Base-by-base conservation (phyloP, 2,888 invertebrate species). In the Sarcophaga subvicina region DNA sequence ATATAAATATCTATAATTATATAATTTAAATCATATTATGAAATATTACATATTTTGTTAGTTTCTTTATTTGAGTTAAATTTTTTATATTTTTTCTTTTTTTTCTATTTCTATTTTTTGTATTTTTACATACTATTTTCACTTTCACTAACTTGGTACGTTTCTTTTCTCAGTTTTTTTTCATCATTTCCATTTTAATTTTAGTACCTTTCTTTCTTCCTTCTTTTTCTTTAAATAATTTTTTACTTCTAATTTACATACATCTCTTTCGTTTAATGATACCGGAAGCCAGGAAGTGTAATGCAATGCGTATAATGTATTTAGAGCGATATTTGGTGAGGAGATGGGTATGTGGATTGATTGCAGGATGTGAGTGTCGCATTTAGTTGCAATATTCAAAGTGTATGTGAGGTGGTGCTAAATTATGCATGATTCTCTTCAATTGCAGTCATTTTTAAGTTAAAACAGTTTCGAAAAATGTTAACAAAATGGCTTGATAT, bases 391-490 rank as follows among this genome's bases (percentile, higher is more conserved):
- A 37, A 37, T 37, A 37, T 37, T 37, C 37, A 37, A 37, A 37
- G 8, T 37, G 37, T 10, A 37, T 37, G 27, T 66, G 59, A 14
- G 71, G 59, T 79, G 73, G 59, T 73, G 77, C 59, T 78, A 70
- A 72, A 82, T 45, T 62, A 49, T 77, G 37, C 17, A 63, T 71
- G 59, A 63, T 54, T 79, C 47, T 11, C 17, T 14, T 47, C 25
- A 59, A 20, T 66, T 70, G 67, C 10, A 37, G 71, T 63, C 72
- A 75, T 81, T 80, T 81, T 79, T 37, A 27, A 25, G 25, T 83
- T 76, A 37, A 78, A 83, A 87, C 84, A 81, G 76, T 83, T 75
- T 49, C 17, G 70, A 17, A 75, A 83, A 83, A 83, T 77, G 69
- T 80, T 72, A 73, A 80, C 76, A 81, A 84, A 86, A 80, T 86